Base-by-base conservation (phyloP, 1,140 invertebrate species). In the Temnothorax longispinosus region DNA sequence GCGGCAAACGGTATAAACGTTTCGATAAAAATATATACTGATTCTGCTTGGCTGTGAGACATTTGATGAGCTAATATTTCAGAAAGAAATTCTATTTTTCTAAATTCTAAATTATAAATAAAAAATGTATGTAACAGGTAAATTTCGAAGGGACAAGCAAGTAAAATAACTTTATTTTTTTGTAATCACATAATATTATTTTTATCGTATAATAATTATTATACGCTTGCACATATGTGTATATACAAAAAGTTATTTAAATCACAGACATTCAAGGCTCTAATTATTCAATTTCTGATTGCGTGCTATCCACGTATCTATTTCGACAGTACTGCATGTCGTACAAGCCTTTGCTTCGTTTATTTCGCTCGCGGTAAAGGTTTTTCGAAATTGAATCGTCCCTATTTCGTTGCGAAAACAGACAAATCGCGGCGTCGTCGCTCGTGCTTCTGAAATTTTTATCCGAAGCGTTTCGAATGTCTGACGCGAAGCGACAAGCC, bases 361-460 rank as follows among this genome's bases (percentile, higher is more conserved):
- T 35, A 27, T 64, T 8, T 67, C 18, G 11, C n/a, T 5, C 4
- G 44, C 13, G 8, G 15, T 8, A 80, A 80, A 50, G n/a, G 38
- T 60, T 69, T 58, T 35, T 7, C 50, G 27, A 44, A 58, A 72
- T 81, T 69, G n/a, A 47, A 54, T 71, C 15, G 50, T 69, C 54
- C 5, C 35, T 18, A 13, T 72, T 81, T 7, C 38, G 15, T 6
- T 75, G 72, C 21, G 13, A 27, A 72, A 44, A 10, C 18, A 32
- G 18, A 78, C 13, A 58, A 38, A 69, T 81, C 47, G 62, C 15
- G 47, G 7, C n/a, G 13, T 74, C 27, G n/a, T 81, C 52, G 11
- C 8, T 15, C 11, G 67, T 56, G 52, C 50, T 47, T 72, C 18
- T 82, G 41, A 82, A 74, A 82, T 82, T 82, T 82, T 82, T 18